Conservation (phyloP, 2,113 vertebrate species). For the Scartelaos histophorus region DNA sequence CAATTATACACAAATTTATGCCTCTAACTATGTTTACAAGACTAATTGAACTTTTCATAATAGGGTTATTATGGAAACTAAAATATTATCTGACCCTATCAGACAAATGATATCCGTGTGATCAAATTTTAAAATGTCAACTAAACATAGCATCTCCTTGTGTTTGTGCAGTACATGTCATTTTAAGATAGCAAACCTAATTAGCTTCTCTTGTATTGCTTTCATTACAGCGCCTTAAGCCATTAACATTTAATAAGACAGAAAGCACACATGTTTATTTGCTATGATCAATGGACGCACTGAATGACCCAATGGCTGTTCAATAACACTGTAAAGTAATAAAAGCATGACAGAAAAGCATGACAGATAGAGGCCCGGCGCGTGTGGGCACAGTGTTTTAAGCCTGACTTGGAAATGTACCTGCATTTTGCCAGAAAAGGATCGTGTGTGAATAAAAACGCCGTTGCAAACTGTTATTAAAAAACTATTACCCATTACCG, state of each 20-base stretch:
- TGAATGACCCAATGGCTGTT: background rate
- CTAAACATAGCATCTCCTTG: background rate
- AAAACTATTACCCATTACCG: too few species aligned
- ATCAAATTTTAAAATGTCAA: background rate
- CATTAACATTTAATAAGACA: background rate
- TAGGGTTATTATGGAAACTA: background rate
- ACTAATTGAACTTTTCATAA: slow-evolving; percentile 31
- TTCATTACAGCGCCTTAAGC: background rate
- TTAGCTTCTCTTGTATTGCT: background rate
- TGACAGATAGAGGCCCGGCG: slow-evolving; percentile 5
- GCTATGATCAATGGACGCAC: slow-evolving; percentile 6
- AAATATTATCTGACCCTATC: background rate
- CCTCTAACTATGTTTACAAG: background rate
- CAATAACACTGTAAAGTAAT: background rate
- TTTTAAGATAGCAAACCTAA: background rate
- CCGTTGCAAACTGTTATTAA: too few species aligned
- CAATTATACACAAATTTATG: background rate
- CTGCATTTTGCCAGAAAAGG: too few species aligned
- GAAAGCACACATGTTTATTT: background rate
- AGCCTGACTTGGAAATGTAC: background rate
- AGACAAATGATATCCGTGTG: background rate
- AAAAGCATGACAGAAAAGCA: too few species aligned
- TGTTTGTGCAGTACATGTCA: background rate
- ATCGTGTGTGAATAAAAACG: too few species aligned
- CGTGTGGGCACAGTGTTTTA: slow-evolving; percentile 22